phyloP scores from a whole-genome alignment of 1,140 invertebrate species.

The Formica exsecta region DNA sequence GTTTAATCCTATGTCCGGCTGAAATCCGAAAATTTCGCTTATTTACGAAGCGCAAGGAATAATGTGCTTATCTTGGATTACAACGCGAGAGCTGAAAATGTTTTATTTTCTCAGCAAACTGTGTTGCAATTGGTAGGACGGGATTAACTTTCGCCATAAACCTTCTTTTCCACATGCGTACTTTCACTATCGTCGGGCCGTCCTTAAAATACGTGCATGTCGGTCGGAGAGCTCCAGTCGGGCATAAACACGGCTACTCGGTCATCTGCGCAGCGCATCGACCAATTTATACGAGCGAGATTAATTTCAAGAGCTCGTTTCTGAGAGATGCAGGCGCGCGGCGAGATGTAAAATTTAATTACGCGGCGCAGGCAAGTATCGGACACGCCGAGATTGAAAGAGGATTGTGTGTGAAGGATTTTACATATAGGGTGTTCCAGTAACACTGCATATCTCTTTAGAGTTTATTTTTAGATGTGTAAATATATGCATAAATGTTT shows the following conservation, averaged over 20 bases:
- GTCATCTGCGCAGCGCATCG: slow-evolving; percentile 27
- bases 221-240: neutral
- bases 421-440: slow-evolving; percentile 27
- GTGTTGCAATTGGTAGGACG: slow-evolving; percentile 23
- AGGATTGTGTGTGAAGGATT: neutral
- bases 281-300: slow-evolving; percentile 57
- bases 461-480: neutral
- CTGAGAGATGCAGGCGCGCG: slow-evolving; percentile 46
- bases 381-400: neutral
- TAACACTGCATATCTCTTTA: neutral
- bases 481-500: neutral
- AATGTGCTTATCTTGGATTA: slow-evolving; percentile 19
- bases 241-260: slow-evolving; percentile 57
- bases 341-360: slow-evolving; percentile 66
- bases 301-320: slow-evolving; percentile 65
- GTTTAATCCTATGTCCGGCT: slow-evolving; percentile 1
- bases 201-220: slow-evolving; percentile 36
- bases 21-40: slow-evolving; percentile 33
- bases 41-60: neutral
- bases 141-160: slow-evolving; percentile 50
- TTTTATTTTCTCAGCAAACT: neutral
- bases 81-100: neutral
- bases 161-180: slow-evolving; percentile 33
- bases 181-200: slow-evolving; percentile 57
- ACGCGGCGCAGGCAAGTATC: slow-evolving; percentile 11